Evolutionary conservation across 2,797 vertebrate species (phyloP).

Genomic region (Streptopelia turtur): DNA sequence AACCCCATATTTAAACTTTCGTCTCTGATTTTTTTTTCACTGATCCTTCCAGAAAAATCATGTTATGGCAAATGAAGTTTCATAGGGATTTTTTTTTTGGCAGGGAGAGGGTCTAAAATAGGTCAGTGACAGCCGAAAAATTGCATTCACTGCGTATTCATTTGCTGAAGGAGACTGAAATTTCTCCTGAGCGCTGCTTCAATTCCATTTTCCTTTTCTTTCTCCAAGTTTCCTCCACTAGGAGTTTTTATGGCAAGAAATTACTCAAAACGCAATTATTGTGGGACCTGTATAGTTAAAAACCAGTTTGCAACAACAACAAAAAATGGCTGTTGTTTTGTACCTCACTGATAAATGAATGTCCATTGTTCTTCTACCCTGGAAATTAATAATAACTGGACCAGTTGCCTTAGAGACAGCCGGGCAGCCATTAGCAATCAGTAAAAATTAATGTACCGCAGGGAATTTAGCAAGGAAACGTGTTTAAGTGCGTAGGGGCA

Average conservation of each 20-base stretch:
- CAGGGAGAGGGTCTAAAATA: slow-evolving; percentile 29
- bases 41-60: slow-evolving; percentile 35
- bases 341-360: slow-evolving; percentile 42
- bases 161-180: slow-evolving; percentile 1
- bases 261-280: background rate
- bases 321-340: background rate
- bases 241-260: background rate
- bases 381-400: slow-evolving; percentile 55
- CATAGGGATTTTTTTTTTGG: background rate
- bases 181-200: slow-evolving; percentile 28
- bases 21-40: background rate
- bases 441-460: slow-evolving; percentile 65
- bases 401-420: slow-evolving; percentile 58
- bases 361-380: slow-evolving; percentile 44
- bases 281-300: background rate
- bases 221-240: background rate
- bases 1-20: slow-evolving; percentile 16
- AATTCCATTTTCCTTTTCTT: background rate
- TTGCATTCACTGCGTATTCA: background rate
- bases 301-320: background rate
- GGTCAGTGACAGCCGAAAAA: slow-evolving; percentile 46
- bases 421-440: slow-evolving; percentile 53
- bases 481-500: slow-evolving; percentile 14
- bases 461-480: slow-evolving; percentile 39
- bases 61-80: slow-evolving; percentile 42